These are phyloP conservation scores for Nycticebus coucang DNA, from an alignment of 2,113 vertebrate genomes.

Conservation along the genomic window DNA sequence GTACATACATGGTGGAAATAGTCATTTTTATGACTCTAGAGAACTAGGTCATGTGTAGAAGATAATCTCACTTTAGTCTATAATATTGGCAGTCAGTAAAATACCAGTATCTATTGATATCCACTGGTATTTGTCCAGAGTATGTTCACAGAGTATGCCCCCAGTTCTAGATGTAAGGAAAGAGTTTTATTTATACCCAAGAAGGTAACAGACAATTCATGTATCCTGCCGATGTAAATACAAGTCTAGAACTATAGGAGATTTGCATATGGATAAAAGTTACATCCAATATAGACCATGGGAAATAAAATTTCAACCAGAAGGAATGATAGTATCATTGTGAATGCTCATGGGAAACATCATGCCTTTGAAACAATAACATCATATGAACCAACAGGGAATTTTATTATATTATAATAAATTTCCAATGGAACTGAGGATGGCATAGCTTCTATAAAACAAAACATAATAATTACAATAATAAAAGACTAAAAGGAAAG, in stretches of 20 bases:
- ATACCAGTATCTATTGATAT: not conserved
- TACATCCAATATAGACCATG: not conserved
- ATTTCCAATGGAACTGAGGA: not conserved
- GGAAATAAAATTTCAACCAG: not conserved
- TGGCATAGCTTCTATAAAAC: not conserved
- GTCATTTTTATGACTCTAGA: not conserved
- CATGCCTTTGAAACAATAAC: not conserved
- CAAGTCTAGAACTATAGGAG: not conserved
- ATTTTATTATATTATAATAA: not conserved
- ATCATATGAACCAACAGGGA: not conserved
- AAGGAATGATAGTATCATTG: not conserved
- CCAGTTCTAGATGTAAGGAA: not conserved
- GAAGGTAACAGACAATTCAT: not conserved
- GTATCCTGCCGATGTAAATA: not conserved
- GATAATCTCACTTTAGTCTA: not conserved
- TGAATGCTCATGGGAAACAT: not conserved
- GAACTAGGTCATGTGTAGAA: not conserved
- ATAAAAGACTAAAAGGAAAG: constrained; percentile 9
- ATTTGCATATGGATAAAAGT: constrained; percentile 1
- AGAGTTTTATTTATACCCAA: not conserved
- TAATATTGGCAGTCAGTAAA: not conserved
- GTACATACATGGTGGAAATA: not conserved
- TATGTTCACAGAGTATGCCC: not conserved
- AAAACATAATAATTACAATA: not conserved
- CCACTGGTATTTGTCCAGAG: not conserved